Percentiles rank a stretch among this genome's conserved stretches.
Evolutionary conservation across 1,140 invertebrate genomes (phyloP).

Genomic region (Mesaphorura yosii): DNA sequence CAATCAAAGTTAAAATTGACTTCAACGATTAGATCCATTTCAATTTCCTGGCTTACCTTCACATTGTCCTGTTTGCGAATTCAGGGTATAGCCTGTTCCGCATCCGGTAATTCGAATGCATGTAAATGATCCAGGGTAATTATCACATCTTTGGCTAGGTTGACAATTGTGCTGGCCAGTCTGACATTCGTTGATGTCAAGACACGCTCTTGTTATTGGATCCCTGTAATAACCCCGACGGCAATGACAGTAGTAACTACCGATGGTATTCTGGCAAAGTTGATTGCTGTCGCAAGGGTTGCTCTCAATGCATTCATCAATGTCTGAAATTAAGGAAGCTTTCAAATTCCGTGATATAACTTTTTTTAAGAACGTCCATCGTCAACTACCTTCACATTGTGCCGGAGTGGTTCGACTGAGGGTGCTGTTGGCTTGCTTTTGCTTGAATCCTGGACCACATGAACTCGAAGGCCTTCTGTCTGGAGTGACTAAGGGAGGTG

Average conservation of each 20-base stretch:
- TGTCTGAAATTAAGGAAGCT: slow-evolving; percentile 30
- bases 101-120: slow-evolving; percentile 70
- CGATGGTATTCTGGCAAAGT: slow-evolving; percentile 42
- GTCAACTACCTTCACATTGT: slow-evolving; percentile 9
- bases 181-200: slow-evolving; percentile 56
- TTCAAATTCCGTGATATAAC: background rate
- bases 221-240: slow-evolving; percentile 43
- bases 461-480: too few relatives aligned
- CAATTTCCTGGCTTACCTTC: slow-evolving; percentile 52
- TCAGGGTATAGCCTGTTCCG: slow-evolving; percentile 91
- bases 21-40: background rate
- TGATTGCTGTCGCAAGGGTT: slow-evolving; percentile 41
- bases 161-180: slow-evolving; percentile 45
- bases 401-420: background rate
- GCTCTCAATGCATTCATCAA: slow-evolving; percentile 35
- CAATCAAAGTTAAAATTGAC: too few relatives aligned
- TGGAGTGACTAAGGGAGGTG: too few relatives aligned
- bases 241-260: slow-evolving; percentile 44
- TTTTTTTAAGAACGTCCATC: background rate
- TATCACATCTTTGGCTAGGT: slow-evolving; percentile 69
- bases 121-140: slow-evolving; percentile 72
- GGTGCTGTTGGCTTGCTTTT: background rate
- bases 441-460: too few relatives aligned
- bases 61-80: slow-evolving; percentile 71
- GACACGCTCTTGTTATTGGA: slow-evolving; percentile 43